Evolutionary conservation across 2,113 vertebrate species (phyloP).

Genomic region (Junco hyemalis): DNA sequence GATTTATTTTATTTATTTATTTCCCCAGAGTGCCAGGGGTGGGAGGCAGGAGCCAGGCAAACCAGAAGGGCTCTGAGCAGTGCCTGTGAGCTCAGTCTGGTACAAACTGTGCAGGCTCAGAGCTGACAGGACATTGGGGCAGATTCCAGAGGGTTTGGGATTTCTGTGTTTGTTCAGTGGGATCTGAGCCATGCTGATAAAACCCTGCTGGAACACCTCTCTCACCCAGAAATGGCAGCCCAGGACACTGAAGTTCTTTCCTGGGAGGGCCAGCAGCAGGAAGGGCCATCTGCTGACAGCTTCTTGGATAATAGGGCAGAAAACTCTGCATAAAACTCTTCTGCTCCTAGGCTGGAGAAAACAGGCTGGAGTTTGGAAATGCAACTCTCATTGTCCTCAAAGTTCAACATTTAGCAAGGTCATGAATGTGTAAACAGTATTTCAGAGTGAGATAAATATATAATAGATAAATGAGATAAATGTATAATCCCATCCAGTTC

Average conservation of each 20-base stretch:
- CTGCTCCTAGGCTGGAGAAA: background rate
- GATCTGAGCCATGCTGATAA: background rate
- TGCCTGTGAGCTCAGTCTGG: background rate
- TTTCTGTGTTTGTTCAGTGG: background rate
- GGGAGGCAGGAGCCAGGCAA: rapidly evolving
- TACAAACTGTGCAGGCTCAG: background rate
- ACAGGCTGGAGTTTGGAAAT: background rate
- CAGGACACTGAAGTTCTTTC: background rate
- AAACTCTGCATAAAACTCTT: background rate
- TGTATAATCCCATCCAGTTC: background rate
- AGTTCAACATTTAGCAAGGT: background rate
- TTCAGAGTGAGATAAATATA: background rate
- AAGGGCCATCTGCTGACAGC: slow-evolving; percentile 9
- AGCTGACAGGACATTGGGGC: background rate
- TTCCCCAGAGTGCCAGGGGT: background rate
- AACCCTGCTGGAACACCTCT: background rate
- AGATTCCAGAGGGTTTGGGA: background rate
- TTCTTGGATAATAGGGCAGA: background rate
- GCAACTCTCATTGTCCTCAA: background rate
- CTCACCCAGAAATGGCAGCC: background rate
- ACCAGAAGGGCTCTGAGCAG: background rate
- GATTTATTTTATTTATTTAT: background rate
- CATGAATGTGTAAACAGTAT: background rate
- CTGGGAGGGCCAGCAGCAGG: background rate
- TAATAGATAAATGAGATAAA: slow-evolving; percentile 15